Evolutionary conservation across 1,140 invertebrate species (phyloP).

Genomic region (Cotesia vestalis): DNA sequence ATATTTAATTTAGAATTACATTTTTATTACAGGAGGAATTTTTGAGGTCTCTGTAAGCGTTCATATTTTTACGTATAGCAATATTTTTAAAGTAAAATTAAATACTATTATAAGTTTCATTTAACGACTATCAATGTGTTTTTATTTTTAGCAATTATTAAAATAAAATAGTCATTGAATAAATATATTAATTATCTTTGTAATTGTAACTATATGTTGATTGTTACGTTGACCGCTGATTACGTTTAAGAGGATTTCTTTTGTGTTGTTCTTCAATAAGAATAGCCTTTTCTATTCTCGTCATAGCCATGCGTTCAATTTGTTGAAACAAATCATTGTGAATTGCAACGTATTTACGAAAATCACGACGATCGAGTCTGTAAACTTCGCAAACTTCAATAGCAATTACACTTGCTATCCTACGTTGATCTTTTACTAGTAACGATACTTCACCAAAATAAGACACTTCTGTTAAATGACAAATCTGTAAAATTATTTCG

Average conservation of each 20-base stretch:
- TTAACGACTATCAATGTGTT: no score
- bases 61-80: no score
- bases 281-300: constrained; percentile 54
- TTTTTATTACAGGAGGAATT: no score
- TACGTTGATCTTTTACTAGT: constrained; percentile 55
- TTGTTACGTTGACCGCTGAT: neutral
- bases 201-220: neutral
- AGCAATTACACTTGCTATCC: constrained; percentile 59
- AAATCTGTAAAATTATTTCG: constrained; percentile 56
- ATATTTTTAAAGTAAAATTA: no score
- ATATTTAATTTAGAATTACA: no score
- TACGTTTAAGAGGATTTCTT: constrained; percentile 18
- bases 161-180: no score
- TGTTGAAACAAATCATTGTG: constrained; percentile 53
- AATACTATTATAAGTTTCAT: no score
- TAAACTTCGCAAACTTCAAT: constrained; percentile 60
- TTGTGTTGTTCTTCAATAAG: constrained; percentile 56
- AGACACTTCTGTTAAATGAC: constrained; percentile 66
- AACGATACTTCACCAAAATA: constrained; percentile 68
- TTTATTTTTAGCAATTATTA: no score
- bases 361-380: constrained; percentile 62
- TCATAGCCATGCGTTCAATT: constrained; percentile 55
- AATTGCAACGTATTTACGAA: constrained; percentile 58
- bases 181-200: neutral
- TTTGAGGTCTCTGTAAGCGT: no score